These are phyloP conservation scores for Bicyclus anynana DNA, from an alignment of 1,140 invertebrate species.

Conservation along the genomic window DNA sequence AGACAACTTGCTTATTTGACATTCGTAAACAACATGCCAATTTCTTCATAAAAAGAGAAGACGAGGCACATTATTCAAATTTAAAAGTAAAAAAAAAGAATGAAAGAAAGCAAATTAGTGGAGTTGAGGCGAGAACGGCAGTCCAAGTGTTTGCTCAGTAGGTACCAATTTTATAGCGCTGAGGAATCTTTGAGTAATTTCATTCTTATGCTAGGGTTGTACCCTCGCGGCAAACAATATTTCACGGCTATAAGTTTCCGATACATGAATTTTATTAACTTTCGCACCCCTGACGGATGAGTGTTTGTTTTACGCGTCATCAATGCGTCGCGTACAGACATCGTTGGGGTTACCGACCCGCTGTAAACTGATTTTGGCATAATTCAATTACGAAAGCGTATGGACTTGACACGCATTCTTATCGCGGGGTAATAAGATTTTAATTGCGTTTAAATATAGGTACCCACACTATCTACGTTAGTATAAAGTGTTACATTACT, in stretches of 20 bases:
- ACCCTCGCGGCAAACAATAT: constrained; percentile 63
- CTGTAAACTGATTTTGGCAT: constrained; percentile 32
- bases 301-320: constrained; percentile 72
- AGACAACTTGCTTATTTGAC: background rate
- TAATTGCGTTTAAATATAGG: constrained; percentile 5
- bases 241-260: constrained; percentile 72
- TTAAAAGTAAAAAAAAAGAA: constrained; percentile 10
- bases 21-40: background rate
- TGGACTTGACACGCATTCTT: constrained; percentile 30
- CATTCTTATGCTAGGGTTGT: constrained; percentile 53
- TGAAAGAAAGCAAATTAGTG: constrained; percentile 21
- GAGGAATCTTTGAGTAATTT: constrained; percentile 43
- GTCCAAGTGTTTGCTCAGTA: constrained; percentile 18
- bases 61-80: background rate
- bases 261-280: constrained; percentile 77
- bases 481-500: no score
- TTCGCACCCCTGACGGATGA: constrained; percentile 61
- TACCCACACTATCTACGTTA: no score
- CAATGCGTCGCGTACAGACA: constrained; percentile 56
- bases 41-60: background rate
- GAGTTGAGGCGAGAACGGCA: constrained; percentile 12
- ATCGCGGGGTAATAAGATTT: constrained; percentile 13
- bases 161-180: constrained; percentile 34
- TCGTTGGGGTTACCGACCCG: constrained; percentile 45
- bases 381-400: constrained; percentile 42